A percentile compares a stretch with the other conserved stretches of the same genome.
Evolutionary conservation across 2,797 vertebrate genomes (phyloP).

Genomic region (Pyrocephalus nanus): DNA sequence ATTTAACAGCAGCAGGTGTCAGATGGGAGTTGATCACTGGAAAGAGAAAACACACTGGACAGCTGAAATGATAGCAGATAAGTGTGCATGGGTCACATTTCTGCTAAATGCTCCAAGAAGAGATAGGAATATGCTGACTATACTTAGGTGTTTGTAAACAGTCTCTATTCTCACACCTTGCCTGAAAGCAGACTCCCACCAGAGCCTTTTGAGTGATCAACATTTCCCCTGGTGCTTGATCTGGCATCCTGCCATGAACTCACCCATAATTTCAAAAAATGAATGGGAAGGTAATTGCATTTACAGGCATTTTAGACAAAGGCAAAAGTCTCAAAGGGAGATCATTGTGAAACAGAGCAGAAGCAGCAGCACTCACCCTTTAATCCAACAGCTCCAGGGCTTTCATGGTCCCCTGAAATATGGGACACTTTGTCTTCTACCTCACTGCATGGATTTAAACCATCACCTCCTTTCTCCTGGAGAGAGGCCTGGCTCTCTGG

Average conservation of each 20-base stretch:
- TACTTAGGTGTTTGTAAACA: not conserved
- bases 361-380: not conserved
- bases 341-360: not conserved
- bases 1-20: constrained; percentile 6
- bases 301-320: not conserved
- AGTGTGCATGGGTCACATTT: not conserved
- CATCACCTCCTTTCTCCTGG: not conserved
- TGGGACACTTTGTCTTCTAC: not conserved
- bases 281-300: not conserved
- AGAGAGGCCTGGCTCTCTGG: not conserved
- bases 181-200: not conserved
- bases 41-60: not conserved
- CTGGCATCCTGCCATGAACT: not conserved
- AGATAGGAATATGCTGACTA: not conserved
- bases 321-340: not conserved
- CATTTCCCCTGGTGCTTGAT: not conserved
- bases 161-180: not conserved
- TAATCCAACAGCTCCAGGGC: not conserved
- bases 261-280: not conserved
- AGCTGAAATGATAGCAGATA: not conserved
- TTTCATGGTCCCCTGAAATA: not conserved
- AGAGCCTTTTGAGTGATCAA: not conserved
- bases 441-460: not conserved
- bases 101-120: not conserved
- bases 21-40: not conserved